phyloP scores from a whole-genome alignment of 2,888 invertebrate species.

The Erannis defoliaria region DNA sequence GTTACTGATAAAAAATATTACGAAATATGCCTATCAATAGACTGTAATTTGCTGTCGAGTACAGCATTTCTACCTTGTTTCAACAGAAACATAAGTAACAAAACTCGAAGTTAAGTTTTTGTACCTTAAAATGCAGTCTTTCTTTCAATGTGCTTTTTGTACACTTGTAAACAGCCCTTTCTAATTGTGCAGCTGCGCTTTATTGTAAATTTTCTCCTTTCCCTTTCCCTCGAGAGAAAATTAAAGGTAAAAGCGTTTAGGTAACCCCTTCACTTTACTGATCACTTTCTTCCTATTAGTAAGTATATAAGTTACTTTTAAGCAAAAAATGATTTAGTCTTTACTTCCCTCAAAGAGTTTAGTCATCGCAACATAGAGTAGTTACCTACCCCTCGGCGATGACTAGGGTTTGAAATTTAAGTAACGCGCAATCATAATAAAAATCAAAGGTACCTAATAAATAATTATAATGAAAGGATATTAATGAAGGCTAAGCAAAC shows the following conservation, averaged over 20 bases:
- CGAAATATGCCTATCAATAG: not conserved
- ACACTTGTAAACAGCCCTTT: conserved; percentile 37
- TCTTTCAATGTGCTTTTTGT: conserved; percentile 43
- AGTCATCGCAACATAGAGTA: too few relatives aligned
- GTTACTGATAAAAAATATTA: not conserved
- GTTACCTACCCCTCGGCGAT: too few relatives aligned
- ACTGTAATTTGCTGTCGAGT: not conserved
- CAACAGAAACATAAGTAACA: not conserved
- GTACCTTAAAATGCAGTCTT: conserved; percentile 9
- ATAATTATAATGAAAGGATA: too few relatives aligned
- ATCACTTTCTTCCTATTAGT: conserved; percentile 19
- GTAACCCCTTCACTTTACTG: conserved; percentile 27
- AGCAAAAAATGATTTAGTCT: not conserved
- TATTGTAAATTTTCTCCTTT: conserved; percentile 56
- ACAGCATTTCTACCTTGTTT: not conserved
- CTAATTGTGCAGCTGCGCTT: conserved; percentile 23
- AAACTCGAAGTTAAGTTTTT: not conserved
- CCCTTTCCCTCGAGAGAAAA: conserved; percentile 47
- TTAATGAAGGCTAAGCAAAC: too few relatives aligned
- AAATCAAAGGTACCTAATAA: too few relatives aligned
- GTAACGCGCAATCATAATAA: too few relatives aligned
- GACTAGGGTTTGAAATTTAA: too few relatives aligned
- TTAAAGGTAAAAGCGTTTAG: conserved; percentile 26
- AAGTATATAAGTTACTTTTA: not conserved
- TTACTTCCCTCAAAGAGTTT: too few relatives aligned